These are phyloP conservation scores for Lutjanus erythropterus DNA, from an alignment of 2,113 vertebrate genomes.

Conservation along the genomic window DNA sequence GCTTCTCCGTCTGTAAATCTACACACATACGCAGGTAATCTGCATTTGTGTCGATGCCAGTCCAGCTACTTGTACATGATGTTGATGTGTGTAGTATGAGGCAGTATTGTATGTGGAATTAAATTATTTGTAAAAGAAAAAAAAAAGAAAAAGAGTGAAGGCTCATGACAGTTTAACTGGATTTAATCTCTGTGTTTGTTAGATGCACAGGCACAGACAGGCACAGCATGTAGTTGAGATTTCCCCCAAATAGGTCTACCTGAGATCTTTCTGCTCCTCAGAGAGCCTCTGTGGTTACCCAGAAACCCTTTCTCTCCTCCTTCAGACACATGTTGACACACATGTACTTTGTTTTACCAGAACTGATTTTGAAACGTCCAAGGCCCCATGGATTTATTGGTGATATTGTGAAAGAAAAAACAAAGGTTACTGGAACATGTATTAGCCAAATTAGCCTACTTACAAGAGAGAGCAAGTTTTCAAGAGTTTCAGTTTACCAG, in stretches of 20 bases:
- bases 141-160: too few species aligned
- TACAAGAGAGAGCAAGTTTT: not conserved
- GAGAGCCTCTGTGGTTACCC: not conserved
- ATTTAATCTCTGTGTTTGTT: not conserved
- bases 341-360: not conserved
- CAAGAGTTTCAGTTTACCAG: too few species aligned
- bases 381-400: not conserved
- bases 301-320: not conserved
- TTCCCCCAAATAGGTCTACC: too few species aligned
- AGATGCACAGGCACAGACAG: not conserved
- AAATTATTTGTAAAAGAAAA: too few species aligned
- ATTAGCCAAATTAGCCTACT: too few species aligned
- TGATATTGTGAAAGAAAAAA: not conserved
- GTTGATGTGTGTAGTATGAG: not conserved
- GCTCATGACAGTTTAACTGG: not conserved
- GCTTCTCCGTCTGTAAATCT: not conserved
- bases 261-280: not conserved
- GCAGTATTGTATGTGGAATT: not conserved
- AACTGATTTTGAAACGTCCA: constrained; percentile 2
- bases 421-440: not conserved
- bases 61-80: not conserved
- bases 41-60: not conserved
- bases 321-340: not conserved
- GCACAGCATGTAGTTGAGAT: too few species aligned
- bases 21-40: not conserved